phyloP scores from a whole-genome alignment of 2,113 vertebrate species.

The Chaetodon auriga region DNA sequence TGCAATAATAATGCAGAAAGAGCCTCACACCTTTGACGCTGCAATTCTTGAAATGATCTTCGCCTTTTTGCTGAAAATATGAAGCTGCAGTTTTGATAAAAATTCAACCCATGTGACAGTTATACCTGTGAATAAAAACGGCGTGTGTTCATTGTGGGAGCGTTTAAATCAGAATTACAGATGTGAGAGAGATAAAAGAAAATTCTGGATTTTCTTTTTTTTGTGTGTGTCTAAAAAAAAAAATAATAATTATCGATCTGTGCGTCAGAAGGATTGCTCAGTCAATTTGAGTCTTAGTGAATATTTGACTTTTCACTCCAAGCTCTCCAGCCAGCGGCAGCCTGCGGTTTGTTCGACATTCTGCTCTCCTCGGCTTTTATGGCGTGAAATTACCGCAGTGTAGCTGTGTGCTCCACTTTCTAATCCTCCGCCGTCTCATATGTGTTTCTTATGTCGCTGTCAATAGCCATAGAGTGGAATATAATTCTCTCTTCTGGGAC shows the following conservation, averaged over 20 bases:
- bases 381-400: conserved; percentile 71
- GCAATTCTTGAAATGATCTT: not conserved
- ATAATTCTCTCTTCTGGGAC: conserved; percentile 78
- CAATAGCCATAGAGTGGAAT: conserved; percentile 73
- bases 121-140: too few species aligned
- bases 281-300: conserved; percentile 16
- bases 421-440: conserved; percentile 45
- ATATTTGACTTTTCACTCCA: conserved; percentile 35
- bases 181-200: too few species aligned
- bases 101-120: not conserved
- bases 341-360: conserved; percentile 73
- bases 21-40: not conserved
- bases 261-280: conserved; percentile 9
- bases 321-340: conserved; percentile 42
- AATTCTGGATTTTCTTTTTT: too few species aligned
- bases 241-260: conserved; percentile 19
- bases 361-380: conserved; percentile 55
- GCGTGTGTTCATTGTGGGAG: not conserved
- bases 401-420: conserved; percentile 24
- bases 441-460: conserved; percentile 73
- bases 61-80: not conserved
- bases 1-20: not conserved
- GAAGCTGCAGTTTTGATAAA: not conserved
- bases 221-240: not conserved
- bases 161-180: not conserved